Evolutionary conservation across 2,113 vertebrate species (phyloP).

Genomic region (Triplophysa siluroides): DNA sequence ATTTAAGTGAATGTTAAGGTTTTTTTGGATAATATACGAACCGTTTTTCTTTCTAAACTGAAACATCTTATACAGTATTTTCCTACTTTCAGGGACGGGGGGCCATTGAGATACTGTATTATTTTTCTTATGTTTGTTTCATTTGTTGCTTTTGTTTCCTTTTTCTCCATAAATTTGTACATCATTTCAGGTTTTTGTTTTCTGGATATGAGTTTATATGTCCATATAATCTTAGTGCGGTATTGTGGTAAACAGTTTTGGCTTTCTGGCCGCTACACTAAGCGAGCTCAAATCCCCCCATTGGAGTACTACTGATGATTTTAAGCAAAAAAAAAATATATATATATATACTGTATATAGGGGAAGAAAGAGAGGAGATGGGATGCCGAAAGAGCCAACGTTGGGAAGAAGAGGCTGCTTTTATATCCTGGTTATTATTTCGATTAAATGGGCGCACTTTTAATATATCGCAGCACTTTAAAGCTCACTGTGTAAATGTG

Average conservation of each 20-base stretch:
- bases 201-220: no score
- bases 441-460: no score
- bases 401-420: no score
- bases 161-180: neutral
- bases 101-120: neutral
- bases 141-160: neutral
- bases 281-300: no score
- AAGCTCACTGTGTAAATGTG: slow-evolving; percentile 29
- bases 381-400: no score
- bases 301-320: no score
- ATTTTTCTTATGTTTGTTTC: neutral
- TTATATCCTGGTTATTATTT: neutral
- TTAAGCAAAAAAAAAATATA: no score
- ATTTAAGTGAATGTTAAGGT: no score
- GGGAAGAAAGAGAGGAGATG: neutral
- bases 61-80: neutral
- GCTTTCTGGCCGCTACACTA: no score
- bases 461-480: slow-evolving; percentile 12
- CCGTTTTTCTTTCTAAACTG: neutral
- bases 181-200: neutral
- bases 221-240: no score
- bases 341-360: no score
- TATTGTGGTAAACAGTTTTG: no score
- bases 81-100: neutral
- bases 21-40: neutral